Evolutionary conservation across 2,888 invertebrate species (phyloP).

Genomic region (Mythimna vitellina): DNA sequence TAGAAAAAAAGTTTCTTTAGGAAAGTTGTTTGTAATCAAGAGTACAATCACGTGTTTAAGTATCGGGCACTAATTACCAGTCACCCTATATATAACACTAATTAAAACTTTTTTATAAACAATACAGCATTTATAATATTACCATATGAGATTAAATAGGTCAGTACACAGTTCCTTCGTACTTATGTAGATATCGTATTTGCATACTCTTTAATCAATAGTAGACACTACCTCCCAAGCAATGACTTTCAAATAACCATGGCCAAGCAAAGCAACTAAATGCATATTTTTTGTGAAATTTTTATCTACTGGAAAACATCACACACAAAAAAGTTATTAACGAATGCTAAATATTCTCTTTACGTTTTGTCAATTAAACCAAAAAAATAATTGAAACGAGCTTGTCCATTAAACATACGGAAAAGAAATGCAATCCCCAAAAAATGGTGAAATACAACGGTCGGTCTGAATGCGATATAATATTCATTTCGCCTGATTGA

Average conservation of each 20-base stretch:
- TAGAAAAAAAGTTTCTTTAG: too few relatives aligned
- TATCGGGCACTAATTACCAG: too few relatives aligned
- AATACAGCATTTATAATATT: background rate
- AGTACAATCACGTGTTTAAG: too few relatives aligned
- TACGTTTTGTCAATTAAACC: background rate
- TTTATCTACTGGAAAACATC: background rate
- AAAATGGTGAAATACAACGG: conserved; percentile 31
- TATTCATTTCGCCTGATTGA: conserved; percentile 66
- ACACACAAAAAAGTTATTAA: background rate
- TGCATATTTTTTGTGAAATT: background rate
- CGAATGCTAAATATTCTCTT: background rate
- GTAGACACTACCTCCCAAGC: background rate
- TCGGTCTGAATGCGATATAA: conserved; percentile 43
- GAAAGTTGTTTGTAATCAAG: too few relatives aligned
- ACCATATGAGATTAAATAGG: too few relatives aligned
- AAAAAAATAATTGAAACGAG: background rate
- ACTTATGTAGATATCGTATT: too few relatives aligned
- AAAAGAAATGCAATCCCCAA: conserved; percentile 45
- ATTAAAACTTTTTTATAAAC: background rate
- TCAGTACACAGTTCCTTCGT: too few relatives aligned
- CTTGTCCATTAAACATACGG: conserved; percentile 24
- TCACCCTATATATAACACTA: background rate
- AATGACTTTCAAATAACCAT: too few relatives aligned
- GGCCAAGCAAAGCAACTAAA: background rate
- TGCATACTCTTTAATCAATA: background rate